phyloP scores from a whole-genome alignment of 2,797 vertebrate genomes.

The Rachycentron canadum region DNA sequence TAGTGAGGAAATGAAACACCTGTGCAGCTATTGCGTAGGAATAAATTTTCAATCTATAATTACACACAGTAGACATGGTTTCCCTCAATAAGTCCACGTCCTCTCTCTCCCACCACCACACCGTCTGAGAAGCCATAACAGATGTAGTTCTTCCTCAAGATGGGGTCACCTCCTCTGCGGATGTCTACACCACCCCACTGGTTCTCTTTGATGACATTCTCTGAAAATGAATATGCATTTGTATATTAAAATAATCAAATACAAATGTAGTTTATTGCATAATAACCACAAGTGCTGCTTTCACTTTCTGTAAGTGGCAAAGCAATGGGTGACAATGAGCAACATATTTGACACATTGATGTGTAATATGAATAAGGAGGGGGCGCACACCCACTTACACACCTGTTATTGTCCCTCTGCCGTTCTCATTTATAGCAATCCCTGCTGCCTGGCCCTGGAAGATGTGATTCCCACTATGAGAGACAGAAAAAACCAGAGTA shows the following conservation, averaged over 20 bases:
- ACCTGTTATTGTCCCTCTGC: constrained; percentile 94
- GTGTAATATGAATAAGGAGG: neutral
- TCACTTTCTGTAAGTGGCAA: neutral
- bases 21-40: neutral
- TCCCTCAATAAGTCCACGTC: constrained; percentile 92
- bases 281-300: neutral
- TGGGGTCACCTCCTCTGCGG: constrained; percentile 89
- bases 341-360: neutral
- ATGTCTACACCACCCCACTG: constrained; percentile 95
- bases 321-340: neutral
- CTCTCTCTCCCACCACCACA: constrained; percentile 91
- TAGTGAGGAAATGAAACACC: neutral
- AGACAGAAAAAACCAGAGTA: constrained; percentile 4
- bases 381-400: constrained; percentile 18
- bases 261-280: accelerated
- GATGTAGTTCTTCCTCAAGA: constrained; percentile 93
- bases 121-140: constrained; percentile 93
- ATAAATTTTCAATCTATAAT: neutral
- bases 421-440: constrained; percentile 94
- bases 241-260: neutral
- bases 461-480: constrained; percentile 92
- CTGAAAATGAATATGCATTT: constrained; percentile 70
- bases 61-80: constrained; percentile 92
- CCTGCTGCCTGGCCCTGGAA: constrained; percentile 95
- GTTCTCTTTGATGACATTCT: constrained; percentile 93